Conservation (phyloP, 2,888 invertebrate species). For the Tineola bisselliella region DNA sequence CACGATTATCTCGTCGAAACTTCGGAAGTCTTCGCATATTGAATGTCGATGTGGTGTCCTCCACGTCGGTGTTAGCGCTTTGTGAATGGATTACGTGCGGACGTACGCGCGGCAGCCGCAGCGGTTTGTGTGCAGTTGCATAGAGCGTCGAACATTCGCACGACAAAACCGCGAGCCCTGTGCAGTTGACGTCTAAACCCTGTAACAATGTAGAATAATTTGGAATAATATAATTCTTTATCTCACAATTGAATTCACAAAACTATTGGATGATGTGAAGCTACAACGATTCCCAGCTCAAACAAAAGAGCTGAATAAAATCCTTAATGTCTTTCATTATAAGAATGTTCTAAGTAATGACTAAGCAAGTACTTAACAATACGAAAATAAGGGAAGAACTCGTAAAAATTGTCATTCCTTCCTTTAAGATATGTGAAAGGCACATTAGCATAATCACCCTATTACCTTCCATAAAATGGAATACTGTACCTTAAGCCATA, state of each 20-base stretch:
- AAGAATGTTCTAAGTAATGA: slow-evolving; percentile 15
- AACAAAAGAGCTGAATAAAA: too few species aligned
- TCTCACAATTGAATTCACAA: too few species aligned
- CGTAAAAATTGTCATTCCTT: not conserved
- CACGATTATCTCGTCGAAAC: not conserved
- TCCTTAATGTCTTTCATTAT: too few species aligned
- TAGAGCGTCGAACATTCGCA: slow-evolving; percentile 70
- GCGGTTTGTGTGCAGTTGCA: slow-evolving; percentile 73
- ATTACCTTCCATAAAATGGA: not conserved
- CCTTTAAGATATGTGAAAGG: not conserved
- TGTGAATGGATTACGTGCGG: slow-evolving; percentile 50
- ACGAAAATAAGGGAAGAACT: not conserved
- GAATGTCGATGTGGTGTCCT: not conserved
- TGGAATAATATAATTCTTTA: too few species aligned
- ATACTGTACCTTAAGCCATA: not conserved
- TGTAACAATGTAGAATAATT: slow-evolving; percentile 32
- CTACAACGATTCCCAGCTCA: too few species aligned
- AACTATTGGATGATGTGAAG: too few species aligned
- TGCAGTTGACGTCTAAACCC: slow-evolving; percentile 70
- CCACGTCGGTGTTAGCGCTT: slow-evolving; percentile 40
- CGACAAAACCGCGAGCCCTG: slow-evolving; percentile 69
- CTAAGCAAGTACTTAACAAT: too few species aligned
- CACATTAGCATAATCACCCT: not conserved
- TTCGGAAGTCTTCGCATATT: not conserved
- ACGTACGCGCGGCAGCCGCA: slow-evolving; percentile 61